Evolutionary conservation across 2,888 invertebrate species (phyloP), one percentile per base, ranked within the genome.

Genomic region (Amphipoea lucens): DNA sequence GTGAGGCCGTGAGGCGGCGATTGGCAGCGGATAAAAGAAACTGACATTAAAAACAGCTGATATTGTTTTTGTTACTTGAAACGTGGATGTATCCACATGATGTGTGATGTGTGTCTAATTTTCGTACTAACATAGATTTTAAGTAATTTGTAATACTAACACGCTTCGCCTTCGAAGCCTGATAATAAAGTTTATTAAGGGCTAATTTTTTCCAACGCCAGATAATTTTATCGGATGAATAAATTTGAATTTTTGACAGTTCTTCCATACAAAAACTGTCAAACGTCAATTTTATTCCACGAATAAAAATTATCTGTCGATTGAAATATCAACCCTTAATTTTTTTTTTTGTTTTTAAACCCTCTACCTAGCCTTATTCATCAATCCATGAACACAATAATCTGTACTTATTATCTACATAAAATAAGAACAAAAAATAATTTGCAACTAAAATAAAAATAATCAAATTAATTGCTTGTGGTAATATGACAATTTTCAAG

Each of bases 391-490:
- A 23, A 76, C 40, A 66, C 20, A 60, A 42, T 45, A 57, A 54
- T 40, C 9, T 4, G 1, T 14, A 51, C 57, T 54, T 70, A n/a
- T 0, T 6, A 29, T 66, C 20, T 66, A n/a, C 4, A 51, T 72
- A 42, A 65, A 76, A 72, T 45, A 60, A 75, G 70, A 77, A 57
- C 40, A 12, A 66, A 80, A 86, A 77, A 79, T 17, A 81, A 80
- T 6, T 72, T 20, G 86, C 87, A 84, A 84, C 73, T 71, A 71
- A 85, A 83, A 78, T 42, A 65, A 82, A 76, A 81, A 74, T 45
- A 0, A 75, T 70, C 17, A 71, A 72, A 79, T 62, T 29, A 78
- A 81, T 42, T 78, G 77, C 17, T 86, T 88, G 89, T 88, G 88
- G 88, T 82, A 78, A 86, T 83, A 86, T 3, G 73, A 87, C n/a